Evolutionary conservation across 2,113 vertebrate species (phyloP), one percentile per base, ranked within the genome.

Genomic region (Phalacrocorax pelagicus): DNA sequence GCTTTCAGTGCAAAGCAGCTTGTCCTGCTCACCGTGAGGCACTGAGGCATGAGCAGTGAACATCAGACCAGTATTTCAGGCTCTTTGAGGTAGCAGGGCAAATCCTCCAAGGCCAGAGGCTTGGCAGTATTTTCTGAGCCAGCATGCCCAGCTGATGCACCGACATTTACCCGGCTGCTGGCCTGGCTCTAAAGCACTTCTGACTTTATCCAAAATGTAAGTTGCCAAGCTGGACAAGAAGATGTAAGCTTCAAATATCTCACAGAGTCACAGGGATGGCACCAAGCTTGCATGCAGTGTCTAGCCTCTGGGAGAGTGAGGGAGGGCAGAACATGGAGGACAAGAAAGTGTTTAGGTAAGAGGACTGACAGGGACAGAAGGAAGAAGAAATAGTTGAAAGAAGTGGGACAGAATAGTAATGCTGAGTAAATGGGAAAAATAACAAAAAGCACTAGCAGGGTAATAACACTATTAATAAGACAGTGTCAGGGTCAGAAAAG

Each of bases 121-220:
- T 95, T 94, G 86, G 77, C 73, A 89, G 40, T 12, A 27, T 61
- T 95, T 87, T 74, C 54, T 71, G 24, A 92, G 29, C 57, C 62
- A 79, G 52, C 47, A 55, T n/a, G 73, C 65, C 58, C 80, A 94
- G 92, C 47, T 86, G 88, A 92, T 86, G 29, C 49, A 83, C 24
- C 8, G 27, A 91, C 69, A 86, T 86, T 95, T 96, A 88, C 44
- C n/a, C 11, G 8, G 19, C 86, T 93, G 57, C 49, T 95, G 69
- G 73, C 18, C 72, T 47, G 88, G 23, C 46, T 72, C 44, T 74
- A 84, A 89, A 55, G 17, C 34, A 69, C 34, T 86, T 69, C 65
- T 79, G 61, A 92, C 63, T 85, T 92, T 92, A 78, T 80, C 73
- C 57, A 86, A 75, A 92, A 88, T 30, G 34, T 84, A 94, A 90